These are phyloP conservation scores for Gymnodraco acuticeps DNA, from an alignment of 2,797 vertebrate species.

Conservation along the genomic window DNA sequence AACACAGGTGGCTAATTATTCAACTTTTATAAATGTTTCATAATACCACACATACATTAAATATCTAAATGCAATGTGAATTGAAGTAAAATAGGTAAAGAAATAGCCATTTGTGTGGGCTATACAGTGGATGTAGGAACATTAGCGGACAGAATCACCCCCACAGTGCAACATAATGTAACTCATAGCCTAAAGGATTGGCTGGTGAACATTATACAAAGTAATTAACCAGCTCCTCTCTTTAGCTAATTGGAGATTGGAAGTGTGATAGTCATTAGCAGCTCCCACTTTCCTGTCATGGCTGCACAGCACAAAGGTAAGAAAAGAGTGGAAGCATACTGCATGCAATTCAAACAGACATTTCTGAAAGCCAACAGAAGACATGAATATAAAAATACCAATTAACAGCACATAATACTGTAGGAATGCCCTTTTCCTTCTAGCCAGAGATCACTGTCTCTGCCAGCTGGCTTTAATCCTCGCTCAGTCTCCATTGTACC, in stretches of 20 bases:
- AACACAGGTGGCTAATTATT: background rate
- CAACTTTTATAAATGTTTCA: background rate
- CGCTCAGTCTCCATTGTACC: conserved; percentile 22
- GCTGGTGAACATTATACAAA: conserved; percentile 66
- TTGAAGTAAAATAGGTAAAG: conserved; percentile 26
- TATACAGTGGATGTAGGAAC: conserved; percentile 27
- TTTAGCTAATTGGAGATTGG: conserved; percentile 74
- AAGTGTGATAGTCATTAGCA: conserved; percentile 66
- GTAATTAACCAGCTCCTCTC: conserved; percentile 75
- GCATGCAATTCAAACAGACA: conserved; percentile 14
- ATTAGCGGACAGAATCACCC: conserved; percentile 38
- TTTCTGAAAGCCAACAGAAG: conserved; percentile 24
- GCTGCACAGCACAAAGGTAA: conserved; percentile 39
- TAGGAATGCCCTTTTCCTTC: conserved; percentile 29
- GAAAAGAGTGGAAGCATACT: conserved; percentile 29
- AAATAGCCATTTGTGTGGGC: conserved; percentile 28
- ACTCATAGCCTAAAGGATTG: conserved; percentile 54
- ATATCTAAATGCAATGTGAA: background rate
- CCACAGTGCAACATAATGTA: conserved; percentile 42
- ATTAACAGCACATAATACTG: conserved; percentile 30
- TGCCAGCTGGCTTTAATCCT: conserved; percentile 47
- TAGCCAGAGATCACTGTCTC: conserved; percentile 10
- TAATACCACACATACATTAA: conserved; percentile 5
- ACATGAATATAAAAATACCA: conserved; percentile 34
- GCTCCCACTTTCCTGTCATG: conserved; percentile 56